Evolutionary conservation across 2,113 vertebrate species (phyloP), one percentile per base, ranked within the genome.

Genomic region (Stegastes partitus): DNA sequence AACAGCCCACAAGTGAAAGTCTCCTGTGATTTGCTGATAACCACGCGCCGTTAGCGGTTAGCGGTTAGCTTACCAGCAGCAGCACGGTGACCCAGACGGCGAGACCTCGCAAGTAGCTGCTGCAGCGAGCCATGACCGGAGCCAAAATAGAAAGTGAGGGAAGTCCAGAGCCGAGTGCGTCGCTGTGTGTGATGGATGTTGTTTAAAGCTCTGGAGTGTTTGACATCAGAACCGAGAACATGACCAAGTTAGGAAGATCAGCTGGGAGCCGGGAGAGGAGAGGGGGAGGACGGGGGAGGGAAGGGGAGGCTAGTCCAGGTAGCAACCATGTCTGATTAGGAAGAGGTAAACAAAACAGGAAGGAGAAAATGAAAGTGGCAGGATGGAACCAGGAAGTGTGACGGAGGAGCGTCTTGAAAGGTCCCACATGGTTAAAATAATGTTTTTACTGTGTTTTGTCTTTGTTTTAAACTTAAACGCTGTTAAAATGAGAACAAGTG

Each of bases 201-300:
- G 39, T 42, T 42, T 92, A 91, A 91, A 89, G 55, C 73, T 82
- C 78, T n/a, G 6, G 68, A 83, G 77, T 88, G 90, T 90, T 88
- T 88, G 82, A 75, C 89, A 86, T 81, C 68, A 67, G 82, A 71
- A 76, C 26, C 64, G 66, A 91, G 92, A 93, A 91, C 92, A 93
- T 93, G 91, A 93, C 92, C 93, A 93, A 93, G 89, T 94, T 94
- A 81, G 93, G 92, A 93, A 87, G 74, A 77, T 79, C 68, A 83
- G 74, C 74, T 82, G 81, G 66, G 74, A 64, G n/a, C n/a, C n/a
- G n/a, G 55, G 11, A 68, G 45, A 51, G 19, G 25, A 69, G 50
- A 66, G 31, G 9, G 34, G 56, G 22, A 16, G 47, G 18, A 23
- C 31, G 15, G 19, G 18, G 54, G 18, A 66, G 68, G 58, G 26